A percentile compares a stretch with the other conserved stretches of the same genome.
These are phyloP conservation scores for Operophtera brumata DNA, from an alignment of 2,888 invertebrate species.

Conservation along the genomic window DNA sequence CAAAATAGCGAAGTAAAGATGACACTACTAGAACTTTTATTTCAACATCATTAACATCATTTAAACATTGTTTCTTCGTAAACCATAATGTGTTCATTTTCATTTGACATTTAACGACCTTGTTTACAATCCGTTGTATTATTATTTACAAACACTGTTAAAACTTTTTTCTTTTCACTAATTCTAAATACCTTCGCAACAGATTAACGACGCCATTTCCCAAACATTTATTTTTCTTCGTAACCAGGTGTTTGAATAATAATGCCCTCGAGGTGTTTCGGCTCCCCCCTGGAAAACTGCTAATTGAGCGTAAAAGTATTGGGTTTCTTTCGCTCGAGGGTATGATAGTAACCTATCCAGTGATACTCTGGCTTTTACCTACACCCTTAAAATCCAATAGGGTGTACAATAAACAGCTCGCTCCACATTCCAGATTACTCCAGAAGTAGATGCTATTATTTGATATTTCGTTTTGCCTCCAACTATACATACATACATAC, in stretches of 20 bases:
- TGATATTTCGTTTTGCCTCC: no score
- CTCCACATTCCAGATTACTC: no score
- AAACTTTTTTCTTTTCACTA: slow-evolving; percentile 39
- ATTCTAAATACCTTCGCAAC: slow-evolving; percentile 41
- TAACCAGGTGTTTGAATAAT: slow-evolving; percentile 52
- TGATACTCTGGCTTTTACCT: neutral
- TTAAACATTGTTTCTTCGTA: slow-evolving; percentile 25
- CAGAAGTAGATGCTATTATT: neutral
- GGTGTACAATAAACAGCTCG: no score
- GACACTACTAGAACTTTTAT: slow-evolving; percentile 13
- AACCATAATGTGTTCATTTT: slow-evolving; percentile 31
- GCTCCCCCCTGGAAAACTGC: slow-evolving; percentile 33
- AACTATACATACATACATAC: no score
- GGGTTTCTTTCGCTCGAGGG: slow-evolving; percentile 45
- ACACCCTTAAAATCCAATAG: neutral
- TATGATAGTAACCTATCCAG: neutral
- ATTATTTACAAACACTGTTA: slow-evolving; percentile 50
- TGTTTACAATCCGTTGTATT: slow-evolving; percentile 44
- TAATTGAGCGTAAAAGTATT: slow-evolving; percentile 55
- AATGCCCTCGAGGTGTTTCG: slow-evolving; percentile 46
- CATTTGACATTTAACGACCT: slow-evolving; percentile 36
- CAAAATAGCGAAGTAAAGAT: neutral
- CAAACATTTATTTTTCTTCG: slow-evolving; percentile 36
- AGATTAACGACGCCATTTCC: slow-evolving; percentile 43
- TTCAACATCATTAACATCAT: slow-evolving; percentile 10